phyloP scores from a whole-genome alignment of 92 coral and sea anemone genomes.

The Galaxea fascicularis region DNA sequence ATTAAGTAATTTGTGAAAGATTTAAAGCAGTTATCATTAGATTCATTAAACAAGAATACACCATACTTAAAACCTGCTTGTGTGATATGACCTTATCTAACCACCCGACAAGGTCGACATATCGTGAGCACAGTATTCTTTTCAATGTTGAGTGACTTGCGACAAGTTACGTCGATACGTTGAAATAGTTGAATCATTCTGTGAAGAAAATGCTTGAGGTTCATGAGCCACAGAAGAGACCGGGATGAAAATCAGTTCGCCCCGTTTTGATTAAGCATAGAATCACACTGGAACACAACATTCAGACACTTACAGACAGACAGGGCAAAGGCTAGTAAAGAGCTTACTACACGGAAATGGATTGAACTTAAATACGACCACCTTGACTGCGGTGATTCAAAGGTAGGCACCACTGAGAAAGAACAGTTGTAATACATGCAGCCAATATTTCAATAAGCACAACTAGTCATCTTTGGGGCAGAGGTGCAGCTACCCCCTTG shows the following conservation, averaged over 20 bases:
- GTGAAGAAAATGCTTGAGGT: neutral
- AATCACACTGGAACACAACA: too few species aligned
- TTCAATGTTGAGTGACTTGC: slow-evolving; percentile 17
- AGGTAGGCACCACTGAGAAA: too few species aligned
- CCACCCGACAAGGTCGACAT: slow-evolving; percentile 31
- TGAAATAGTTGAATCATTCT: neutral
- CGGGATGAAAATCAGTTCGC: too few species aligned
- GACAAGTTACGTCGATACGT: slow-evolving; percentile 15
- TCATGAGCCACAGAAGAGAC: neutral
- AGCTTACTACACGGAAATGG: neutral
- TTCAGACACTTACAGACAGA: too few species aligned
- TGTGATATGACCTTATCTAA: slow-evolving; percentile 31
- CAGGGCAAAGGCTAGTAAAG: too few species aligned
- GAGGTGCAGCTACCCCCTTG: too few species aligned
- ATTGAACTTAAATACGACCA: neutral
- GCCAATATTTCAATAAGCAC: too few species aligned
- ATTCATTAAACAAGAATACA: neutral
- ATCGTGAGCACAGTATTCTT: slow-evolving; percentile 2
- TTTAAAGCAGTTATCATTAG: neutral
- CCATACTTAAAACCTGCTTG: neutral
- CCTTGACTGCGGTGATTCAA: too few species aligned
- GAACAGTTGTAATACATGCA: too few species aligned
- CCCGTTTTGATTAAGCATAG: too few species aligned
- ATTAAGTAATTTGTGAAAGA: neutral
- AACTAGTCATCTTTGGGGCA: too few species aligned